Conservation (phyloP, 30 jellyfish, hydroid and myxozoan species). For the Hydractinia symbiolongicarpus region DNA sequence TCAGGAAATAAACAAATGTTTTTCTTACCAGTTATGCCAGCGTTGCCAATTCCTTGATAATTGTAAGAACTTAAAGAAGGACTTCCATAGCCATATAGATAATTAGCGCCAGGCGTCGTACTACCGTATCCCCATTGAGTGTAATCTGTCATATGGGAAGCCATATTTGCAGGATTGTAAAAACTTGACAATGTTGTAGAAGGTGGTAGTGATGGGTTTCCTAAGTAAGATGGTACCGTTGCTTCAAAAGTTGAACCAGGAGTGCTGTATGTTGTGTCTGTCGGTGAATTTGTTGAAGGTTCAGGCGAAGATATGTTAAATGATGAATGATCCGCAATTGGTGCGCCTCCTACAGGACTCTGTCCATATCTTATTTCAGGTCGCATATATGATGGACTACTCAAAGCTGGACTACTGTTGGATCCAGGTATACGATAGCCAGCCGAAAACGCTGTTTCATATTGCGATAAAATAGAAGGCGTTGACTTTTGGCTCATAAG, state of each 20-base stretch:
- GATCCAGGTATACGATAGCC: conserved; percentile 12
- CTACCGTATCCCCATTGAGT: conserved; percentile 15
- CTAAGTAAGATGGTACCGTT: background rate
- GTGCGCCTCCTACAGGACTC: background rate
- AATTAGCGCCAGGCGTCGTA: conserved; percentile 4
- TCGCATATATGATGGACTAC: conserved; percentile 12
- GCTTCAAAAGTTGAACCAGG: conserved; percentile 18
- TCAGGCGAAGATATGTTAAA: conserved; percentile 24
- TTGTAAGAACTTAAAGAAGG: conserved; percentile 14
- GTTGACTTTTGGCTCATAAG: conserved; percentile 16
- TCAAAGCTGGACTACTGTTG: background rate
- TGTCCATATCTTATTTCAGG: conserved; percentile 14
- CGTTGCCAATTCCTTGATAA: conserved; percentile 15
- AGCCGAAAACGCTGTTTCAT: conserved; percentile 19
- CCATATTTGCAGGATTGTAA: background rate
- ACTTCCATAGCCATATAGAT: background rate
- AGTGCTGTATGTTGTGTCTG: conserved; percentile 7
- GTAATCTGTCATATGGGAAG: conserved; percentile 17
- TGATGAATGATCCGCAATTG: background rate
- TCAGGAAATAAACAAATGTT: background rate
- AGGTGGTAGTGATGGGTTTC: background rate
- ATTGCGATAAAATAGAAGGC: conserved; percentile 5
- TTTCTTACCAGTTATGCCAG: conserved; percentile 8
- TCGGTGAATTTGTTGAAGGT: conserved; percentile 17
- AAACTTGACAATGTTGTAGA: background rate